Evolutionary conservation across 2,888 invertebrate genomes (phyloP), one percentile per base, ranked within the genome.

Genomic region (Bellardia bayeri): DNA sequence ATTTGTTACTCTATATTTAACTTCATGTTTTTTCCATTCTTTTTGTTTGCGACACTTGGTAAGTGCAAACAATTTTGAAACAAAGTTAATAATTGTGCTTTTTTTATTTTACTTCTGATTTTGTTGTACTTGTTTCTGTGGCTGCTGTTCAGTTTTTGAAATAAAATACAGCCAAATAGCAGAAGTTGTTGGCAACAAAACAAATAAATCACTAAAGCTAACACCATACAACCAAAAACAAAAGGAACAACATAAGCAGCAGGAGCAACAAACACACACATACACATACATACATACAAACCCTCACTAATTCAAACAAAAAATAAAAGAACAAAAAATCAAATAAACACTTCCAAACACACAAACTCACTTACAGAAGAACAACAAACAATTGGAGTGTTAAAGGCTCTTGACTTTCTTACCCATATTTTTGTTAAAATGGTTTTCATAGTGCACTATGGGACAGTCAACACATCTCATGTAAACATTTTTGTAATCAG

Each of bases 171-270:
- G 69, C 54, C 78, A 72, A 82, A 66, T 58, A 75, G 58, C 30
- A 82, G 74, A 87, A 85, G 78, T 75, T 84, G 23, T 78, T 87
- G 63, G 69, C 63, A 87, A 82, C 78, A 82, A 82, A 85, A 79
- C 69, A 71, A 87, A 87, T 87, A 87, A 87, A 87, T 87, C 85
- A 87, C 85, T 49, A 69, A 69, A 82, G 42, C 56, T 81, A 87
- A 84, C 85, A 75, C 78, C 56, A 82, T 71, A 72, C 14, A 14
- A 69, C 30, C 51, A 30, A 51, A 58, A 66, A 54, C 4, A 64
- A 69, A 54, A 45, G 56, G 11, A 37, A 37, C 61, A 66, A 23
- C 14, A 74, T 30, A 42, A 72, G 49, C 7, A 78, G 33, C 2
- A 72, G n/a, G 16, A 78, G 30, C 11, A 64, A 66, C 45, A 56